A percentile compares a stretch with the other conserved stretches of the same genome.
phyloP scores from a whole-genome alignment of 2,797 vertebrate genomes.

The Liparis tanakae region DNA sequence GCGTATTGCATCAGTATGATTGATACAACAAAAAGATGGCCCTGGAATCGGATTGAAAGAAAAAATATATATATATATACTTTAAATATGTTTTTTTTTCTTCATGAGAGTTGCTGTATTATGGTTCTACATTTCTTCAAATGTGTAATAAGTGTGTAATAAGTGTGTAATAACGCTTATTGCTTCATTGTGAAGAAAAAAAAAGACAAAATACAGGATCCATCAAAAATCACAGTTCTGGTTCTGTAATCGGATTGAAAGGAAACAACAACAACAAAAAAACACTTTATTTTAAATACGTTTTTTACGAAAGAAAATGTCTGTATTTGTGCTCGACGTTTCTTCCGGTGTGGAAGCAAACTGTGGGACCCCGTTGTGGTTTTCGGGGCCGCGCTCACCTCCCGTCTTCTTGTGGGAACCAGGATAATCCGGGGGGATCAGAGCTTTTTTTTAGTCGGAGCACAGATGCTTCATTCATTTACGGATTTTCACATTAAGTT shows the following conservation, averaged over 20 bases:
- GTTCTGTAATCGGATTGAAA: not conserved
- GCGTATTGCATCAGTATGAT: not conserved
- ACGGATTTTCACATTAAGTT: not conserved
- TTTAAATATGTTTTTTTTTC: too few relatives aligned
- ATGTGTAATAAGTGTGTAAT: too few relatives aligned
- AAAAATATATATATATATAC: too few relatives aligned
- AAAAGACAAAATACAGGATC: not conserved
- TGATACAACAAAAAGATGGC: not conserved
- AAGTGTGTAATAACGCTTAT: too few relatives aligned
- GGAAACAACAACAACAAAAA: not conserved
- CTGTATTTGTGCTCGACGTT: slow-evolving; percentile 20
- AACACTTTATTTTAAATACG: not conserved
- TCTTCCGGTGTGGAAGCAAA: slow-evolving; percentile 15
- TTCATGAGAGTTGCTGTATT: too few relatives aligned
- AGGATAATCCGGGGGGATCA: slow-evolving; percentile 57
- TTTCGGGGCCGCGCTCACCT: slow-evolving; percentile 37
- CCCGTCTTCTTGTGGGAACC: slow-evolving; percentile 67
- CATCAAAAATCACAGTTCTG: not conserved
- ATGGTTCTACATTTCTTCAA: too few relatives aligned
- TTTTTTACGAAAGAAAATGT: not conserved
- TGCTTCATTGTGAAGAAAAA: not conserved
- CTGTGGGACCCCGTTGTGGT: slow-evolving; percentile 39
- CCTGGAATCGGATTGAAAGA: not conserved
- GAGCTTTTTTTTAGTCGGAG: slow-evolving; percentile 26
- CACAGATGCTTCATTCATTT: slow-evolving; percentile 15